Conservation (phyloP, 2,113 vertebrate species). For the Castor canadensis region DNA sequence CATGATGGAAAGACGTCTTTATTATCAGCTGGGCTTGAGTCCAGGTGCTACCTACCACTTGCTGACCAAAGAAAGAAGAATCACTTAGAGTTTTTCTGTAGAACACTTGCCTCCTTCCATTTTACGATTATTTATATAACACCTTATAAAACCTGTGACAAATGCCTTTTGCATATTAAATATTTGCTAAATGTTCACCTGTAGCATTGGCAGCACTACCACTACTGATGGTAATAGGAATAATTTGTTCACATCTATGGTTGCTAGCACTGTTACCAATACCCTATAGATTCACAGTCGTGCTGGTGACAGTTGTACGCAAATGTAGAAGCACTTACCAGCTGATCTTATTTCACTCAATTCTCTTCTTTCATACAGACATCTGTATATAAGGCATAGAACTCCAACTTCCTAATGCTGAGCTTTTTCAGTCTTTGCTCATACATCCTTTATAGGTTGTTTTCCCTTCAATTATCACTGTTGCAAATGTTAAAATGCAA, state of each 20-base stretch:
- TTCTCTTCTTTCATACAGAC: neutral
- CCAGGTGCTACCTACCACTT: neutral
- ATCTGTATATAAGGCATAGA: neutral
- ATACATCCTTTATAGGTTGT: neutral
- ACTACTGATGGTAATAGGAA: neutral
- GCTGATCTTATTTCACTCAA: neutral
- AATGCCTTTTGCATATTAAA: neutral
- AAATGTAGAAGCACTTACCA: neutral
- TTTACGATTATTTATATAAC: neutral
- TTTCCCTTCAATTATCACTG: neutral
- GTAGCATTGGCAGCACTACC: fast-evolving
- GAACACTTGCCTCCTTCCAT: neutral
- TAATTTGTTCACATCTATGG: neutral
- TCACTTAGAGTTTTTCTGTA: neutral
- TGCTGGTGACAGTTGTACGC: neutral
- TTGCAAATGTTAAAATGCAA: neutral
- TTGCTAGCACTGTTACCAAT: fast-evolving
- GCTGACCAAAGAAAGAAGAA: neutral
- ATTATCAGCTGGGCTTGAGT: neutral
- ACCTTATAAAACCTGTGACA: neutral
- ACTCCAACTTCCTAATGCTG: neutral
- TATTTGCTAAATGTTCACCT: neutral
- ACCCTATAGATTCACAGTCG: neutral
- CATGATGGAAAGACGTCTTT: neutral
- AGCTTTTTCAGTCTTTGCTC: neutral